phyloP scores from a whole-genome alignment of 2,888 invertebrate genomes.

The Norana najaformis region DNA sequence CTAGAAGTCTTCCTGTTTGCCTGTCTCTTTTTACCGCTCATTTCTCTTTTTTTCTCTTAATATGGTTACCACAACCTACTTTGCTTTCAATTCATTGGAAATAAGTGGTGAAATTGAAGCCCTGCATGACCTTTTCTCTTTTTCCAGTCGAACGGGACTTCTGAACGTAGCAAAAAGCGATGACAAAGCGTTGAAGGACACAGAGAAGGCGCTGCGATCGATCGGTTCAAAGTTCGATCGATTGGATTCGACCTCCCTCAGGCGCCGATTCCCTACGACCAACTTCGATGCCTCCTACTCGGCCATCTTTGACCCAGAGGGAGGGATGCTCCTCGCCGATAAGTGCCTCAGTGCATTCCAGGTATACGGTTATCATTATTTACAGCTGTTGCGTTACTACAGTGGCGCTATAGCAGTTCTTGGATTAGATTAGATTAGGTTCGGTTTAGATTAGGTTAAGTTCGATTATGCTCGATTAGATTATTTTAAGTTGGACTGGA shows the following conservation, averaged over 20 bases:
- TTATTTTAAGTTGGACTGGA: no score
- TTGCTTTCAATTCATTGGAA: no score
- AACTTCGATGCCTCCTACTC: slow-evolving; percentile 44
- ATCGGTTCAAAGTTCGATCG: slow-evolving; percentile 45
- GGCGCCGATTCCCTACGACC: slow-evolving; percentile 48
- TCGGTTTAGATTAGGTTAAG: no score
- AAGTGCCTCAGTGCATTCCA: slow-evolving; percentile 52
- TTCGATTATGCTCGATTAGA: no score
- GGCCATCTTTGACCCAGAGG: slow-evolving; percentile 51
- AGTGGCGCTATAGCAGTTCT: no score
- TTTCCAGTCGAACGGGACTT: slow-evolving; percentile 50
- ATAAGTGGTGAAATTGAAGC: no score
- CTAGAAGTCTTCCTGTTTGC: no score
- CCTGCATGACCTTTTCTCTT: no score
- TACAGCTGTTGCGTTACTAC: neutral
- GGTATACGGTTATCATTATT: slow-evolving; percentile 45
- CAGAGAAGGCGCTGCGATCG: slow-evolving; percentile 42
- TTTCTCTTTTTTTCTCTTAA: no score
- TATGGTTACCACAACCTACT: no score
- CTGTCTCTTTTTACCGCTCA: no score
- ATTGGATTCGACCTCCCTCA: slow-evolving; percentile 42
- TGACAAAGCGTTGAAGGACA: slow-evolving; percentile 36
- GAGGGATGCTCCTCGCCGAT: slow-evolving; percentile 54
- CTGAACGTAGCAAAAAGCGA: slow-evolving; percentile 46
- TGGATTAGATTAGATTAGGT: no score